Evolutionary conservation across 2,113 vertebrate genomes (phyloP).

Genomic region (Labeo catla): DNA sequence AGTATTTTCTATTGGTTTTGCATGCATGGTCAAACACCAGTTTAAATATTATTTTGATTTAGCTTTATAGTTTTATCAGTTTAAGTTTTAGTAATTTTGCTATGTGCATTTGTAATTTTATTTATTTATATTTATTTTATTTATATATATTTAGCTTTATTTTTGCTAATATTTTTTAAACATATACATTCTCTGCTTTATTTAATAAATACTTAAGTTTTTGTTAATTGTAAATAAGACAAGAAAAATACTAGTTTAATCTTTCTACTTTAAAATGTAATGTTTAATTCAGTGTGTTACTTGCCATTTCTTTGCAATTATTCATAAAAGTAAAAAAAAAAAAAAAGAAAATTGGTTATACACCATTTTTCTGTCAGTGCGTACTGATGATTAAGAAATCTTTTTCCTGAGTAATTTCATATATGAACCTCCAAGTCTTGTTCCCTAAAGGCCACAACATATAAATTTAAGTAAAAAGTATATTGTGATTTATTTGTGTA

Average conservation of each 20-base stretch:
- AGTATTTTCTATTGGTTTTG: not conserved
- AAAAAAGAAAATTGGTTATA: too few relatives aligned
- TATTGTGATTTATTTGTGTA: not conserved
- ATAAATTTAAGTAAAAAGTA: not conserved
- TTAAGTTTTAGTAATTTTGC: not conserved
- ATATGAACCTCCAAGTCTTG: not conserved
- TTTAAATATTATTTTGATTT: not conserved
- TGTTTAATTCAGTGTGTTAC: too few relatives aligned
- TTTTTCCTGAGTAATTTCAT: not conserved
- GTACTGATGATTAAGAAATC: not conserved
- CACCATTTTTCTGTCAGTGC: too few relatives aligned
- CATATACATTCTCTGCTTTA: too few relatives aligned
- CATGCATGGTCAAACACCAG: not conserved
- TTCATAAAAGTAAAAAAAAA: too few relatives aligned
- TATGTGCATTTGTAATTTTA: not conserved
- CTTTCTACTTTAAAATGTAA: too few relatives aligned
- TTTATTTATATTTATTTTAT: not conserved
- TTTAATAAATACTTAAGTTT: too few relatives aligned
- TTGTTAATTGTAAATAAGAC: not conserved
- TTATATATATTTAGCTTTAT: not conserved
- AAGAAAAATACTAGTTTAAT: not conserved
- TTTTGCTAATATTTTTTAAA: not conserved
- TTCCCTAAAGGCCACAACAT: not conserved
- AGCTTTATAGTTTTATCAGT: not conserved
- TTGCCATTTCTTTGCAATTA: too few relatives aligned